A percentile compares a stretch with the other conserved stretches of the same genome.
phyloP scores from a whole-genome alignment of 2,888 invertebrate species.

The Abrostola tripartita region DNA sequence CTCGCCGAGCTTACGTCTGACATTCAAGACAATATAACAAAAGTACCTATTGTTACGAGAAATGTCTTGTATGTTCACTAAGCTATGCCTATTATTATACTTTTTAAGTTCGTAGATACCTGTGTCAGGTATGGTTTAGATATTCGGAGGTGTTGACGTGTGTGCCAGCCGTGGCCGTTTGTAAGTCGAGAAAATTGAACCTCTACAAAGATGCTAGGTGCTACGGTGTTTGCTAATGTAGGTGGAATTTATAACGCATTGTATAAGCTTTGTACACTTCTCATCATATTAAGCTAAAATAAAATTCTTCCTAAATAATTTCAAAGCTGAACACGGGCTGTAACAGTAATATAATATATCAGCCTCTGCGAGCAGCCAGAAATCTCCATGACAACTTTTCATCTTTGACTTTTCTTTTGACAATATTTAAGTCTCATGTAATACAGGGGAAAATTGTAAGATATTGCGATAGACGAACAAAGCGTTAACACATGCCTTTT shows the following conservation, averaged over 20 bases:
- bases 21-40: constrained; percentile 21
- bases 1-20: constrained; percentile 8
- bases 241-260: constrained; percentile 11
- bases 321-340: too few relatives aligned
- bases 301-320: too few relatives aligned
- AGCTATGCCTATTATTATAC: background rate
- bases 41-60: constrained; percentile 16
- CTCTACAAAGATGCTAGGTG: constrained; percentile 7
- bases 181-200: background rate
- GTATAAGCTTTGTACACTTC: constrained; percentile 11
- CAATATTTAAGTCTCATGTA: too few relatives aligned
- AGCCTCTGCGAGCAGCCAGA: too few relatives aligned
- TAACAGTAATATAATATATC: too few relatives aligned
- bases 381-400: too few relatives aligned
- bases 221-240: constrained; percentile 15
- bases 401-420: too few relatives aligned
- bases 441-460: too few relatives aligned
- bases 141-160: background rate
- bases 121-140: too few relatives aligned
- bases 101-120: background rate
- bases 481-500: too few relatives aligned
- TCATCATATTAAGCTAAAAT: too few relatives aligned
- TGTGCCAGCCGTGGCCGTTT: background rate
- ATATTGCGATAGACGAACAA: too few relatives aligned
- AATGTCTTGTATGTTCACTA: background rate